Evolutionary conservation across 92 coral and sea anemone species (phyloP), one percentile per base, ranked within the genome.

Genomic region (Palythoa grandis): DNA sequence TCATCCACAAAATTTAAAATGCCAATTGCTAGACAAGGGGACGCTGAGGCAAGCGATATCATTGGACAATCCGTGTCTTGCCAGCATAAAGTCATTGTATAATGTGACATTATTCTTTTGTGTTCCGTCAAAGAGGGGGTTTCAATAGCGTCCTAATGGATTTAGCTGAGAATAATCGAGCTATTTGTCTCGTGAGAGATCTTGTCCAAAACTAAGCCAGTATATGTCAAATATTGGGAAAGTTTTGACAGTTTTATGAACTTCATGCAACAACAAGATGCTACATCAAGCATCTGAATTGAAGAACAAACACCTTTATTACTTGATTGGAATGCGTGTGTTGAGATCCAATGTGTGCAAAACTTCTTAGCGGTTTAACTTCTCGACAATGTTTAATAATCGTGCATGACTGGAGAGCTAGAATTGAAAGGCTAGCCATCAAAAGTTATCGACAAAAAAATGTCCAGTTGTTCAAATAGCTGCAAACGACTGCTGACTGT

Each of bases 31-130:
- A n/a, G 60, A 22, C 60, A 52, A 74, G 68, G 88, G 84, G 98
- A 94, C 98, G 98, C 98, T 73, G 57, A 66, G n/a, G 15, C 8
- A 61, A 40, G 76, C 13, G 7, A 58, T 78, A 16, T 88, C 61
- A 92, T 94, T 94, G 98, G 98, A 72, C 65, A 47, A 72, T 7
- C 0, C 39, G 24, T 23, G 5, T 84, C 3, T 38, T 23, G 83
- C 70, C 87, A 86, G 86, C 83, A 79, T 74, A 69, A 43, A 43
- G 50, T 48, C 79, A 54, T 71, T 38, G 48, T 82, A 87, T 29
- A 29, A 29, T 29, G 66, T 86, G 82, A 89, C 90, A 91, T 52
- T 80, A 60, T 73, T 20, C 74, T 58, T 65, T 94, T 94, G 95
- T 90, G 35, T 57, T 23, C 56, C 25, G 22, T 80, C 85, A 80